Evolutionary conservation across 2,113 vertebrate species (phyloP).

Genomic region (Lagopus leucura): DNA sequence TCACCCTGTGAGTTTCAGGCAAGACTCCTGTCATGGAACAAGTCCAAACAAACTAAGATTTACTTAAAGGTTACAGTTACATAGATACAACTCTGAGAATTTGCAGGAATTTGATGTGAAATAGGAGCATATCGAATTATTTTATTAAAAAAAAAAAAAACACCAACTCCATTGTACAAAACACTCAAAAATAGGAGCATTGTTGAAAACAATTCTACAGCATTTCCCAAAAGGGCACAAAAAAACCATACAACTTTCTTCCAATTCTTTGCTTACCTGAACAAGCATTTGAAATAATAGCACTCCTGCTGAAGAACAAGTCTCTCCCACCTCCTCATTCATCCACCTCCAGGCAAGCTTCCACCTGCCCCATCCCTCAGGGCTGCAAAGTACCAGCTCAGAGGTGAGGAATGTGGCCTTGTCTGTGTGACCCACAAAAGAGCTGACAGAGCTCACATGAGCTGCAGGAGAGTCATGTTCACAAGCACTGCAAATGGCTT

Average conservation of each 20-base stretch:
- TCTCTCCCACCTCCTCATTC: not conserved
- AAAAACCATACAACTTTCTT: not conserved
- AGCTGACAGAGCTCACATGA: not conserved
- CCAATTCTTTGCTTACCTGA: not conserved
- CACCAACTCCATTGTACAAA: not conserved
- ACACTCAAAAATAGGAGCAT: not conserved
- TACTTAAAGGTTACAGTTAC: not conserved
- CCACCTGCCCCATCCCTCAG: not conserved
- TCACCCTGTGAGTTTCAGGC: not conserved
- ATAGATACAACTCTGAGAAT: not conserved
- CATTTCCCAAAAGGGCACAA: not conserved
- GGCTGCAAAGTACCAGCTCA: not conserved
- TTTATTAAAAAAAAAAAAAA: not conserved
- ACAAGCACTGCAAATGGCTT: not conserved
- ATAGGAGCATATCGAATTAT: not conserved
- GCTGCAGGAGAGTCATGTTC: not conserved
- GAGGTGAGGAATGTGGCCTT: conserved; percentile 1
- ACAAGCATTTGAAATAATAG: not conserved
- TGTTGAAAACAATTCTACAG: not conserved
- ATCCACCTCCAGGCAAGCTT: not conserved
- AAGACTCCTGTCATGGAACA: not conserved
- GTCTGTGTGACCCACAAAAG: not conserved
- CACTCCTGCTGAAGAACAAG: not conserved
- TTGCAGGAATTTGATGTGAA: not conserved
- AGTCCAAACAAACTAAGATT: not conserved